Base-by-base conservation (phyloP, 1,140 invertebrate species). In the Leptopilina clavipes region DNA sequence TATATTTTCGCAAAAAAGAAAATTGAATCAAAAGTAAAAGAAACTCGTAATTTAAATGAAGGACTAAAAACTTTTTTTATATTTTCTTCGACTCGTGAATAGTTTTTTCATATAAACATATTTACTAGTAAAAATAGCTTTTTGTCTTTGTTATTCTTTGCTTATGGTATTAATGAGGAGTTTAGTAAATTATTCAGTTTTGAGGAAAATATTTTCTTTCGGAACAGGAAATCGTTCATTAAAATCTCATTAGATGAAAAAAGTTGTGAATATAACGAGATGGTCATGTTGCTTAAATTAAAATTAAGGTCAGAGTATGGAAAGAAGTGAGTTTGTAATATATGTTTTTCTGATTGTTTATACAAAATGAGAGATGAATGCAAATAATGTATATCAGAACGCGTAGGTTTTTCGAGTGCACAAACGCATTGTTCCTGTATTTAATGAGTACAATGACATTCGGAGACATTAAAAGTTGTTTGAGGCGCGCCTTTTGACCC, bases 381-480 rank as follows among this genome's bases (percentile, higher is more conserved):
- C 25, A 31, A 31, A 31, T 31, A 2, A 31, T 31, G 5, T 31
- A 5, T 31, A 31, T 31, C 1, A 31, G 1, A 31, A 31, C 59
- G 59, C 19, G 59, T 31, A 65, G 25, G 59, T 14, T 37, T 65
- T 52, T 65, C 22, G 59, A 25, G 22, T 65, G 14, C 59, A n/a
- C 11, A 6, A 22, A n/a, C 11, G 25, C 59, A 65, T 65, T 65
- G 59, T 65, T 31, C 22, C 37, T 40, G 37, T 40, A 40, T 40
- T 65, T 65, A 65, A 65, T 65, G 59, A 65, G 59, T 37, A 65
- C 59, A 65, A 65, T 65, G 59, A 65, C 59, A 65, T 65, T 65
- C 59, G 11, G 25, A 31, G 56, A 65, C 56, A 65, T 65, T 65
- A 65, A 65, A 65, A 31, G 59, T 65, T 65, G 1, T 31, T 19